Percentiles rank a stretch among this genome's conserved stretches.
phyloP scores from a whole-genome alignment of 2,113 vertebrate genomes.

The Oxyruncus cristatus region DNA sequence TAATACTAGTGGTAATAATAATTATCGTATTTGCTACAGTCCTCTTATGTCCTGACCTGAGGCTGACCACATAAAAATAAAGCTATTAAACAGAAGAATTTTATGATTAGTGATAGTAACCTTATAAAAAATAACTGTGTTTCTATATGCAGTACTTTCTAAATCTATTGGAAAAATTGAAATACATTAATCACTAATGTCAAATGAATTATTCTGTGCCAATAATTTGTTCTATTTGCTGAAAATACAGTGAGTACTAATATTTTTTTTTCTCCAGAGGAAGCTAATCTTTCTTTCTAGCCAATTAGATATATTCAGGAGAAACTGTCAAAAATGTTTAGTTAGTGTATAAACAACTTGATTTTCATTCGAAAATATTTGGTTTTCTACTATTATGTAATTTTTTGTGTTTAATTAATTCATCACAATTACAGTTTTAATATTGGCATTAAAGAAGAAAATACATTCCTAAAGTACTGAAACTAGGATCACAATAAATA shows the following conservation, averaged over 20 bases:
- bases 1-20: neutral
- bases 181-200: neutral
- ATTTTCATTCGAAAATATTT: neutral
- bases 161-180: neutral
- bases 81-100: neutral
- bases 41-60: neutral
- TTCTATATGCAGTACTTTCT: neutral
- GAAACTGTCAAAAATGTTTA: neutral
- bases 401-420: neutral
- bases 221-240: neutral
- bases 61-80: neutral
- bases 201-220: neutral
- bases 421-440: neutral
- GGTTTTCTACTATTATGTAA: neutral
- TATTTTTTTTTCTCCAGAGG: neutral
- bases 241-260: neutral
- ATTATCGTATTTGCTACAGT: neutral
- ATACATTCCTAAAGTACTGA: neutral
- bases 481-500: neutral
- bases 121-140: neutral
- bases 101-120: neutral
- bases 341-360: neutral
- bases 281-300: neutral
- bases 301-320: neutral
- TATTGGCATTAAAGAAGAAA: neutral